Evolutionary conservation across 1,140 invertebrate genomes (phyloP).

Genomic region (Drosophila simulans): DNA sequence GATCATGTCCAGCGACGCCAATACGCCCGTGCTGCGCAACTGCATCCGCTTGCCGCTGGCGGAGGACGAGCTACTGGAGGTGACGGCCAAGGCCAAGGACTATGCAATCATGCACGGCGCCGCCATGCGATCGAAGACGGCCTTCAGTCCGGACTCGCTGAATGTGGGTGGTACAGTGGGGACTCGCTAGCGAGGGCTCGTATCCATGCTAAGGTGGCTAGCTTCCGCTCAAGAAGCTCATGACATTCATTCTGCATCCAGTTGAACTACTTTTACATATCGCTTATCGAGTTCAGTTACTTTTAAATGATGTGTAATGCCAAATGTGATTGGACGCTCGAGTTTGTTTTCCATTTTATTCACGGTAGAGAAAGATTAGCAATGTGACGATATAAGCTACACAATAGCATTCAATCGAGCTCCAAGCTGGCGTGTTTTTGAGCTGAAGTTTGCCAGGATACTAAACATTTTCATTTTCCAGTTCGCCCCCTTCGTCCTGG

Average conservation of each 20-base stretch:
- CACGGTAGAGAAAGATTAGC: too few species aligned
- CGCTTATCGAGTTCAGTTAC: not conserved
- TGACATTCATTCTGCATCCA: too few species aligned
- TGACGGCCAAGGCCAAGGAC: conserved; percentile 91
- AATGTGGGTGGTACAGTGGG: conserved; percentile 84
- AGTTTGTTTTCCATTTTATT: too few species aligned
- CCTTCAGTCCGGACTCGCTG: conserved; percentile 89
- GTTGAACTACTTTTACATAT: not conserved
- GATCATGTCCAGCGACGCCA: conserved; percentile 58
- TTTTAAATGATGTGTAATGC: too few species aligned
- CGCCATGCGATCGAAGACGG: conserved; percentile 90
- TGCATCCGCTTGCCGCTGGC: conserved; percentile 88
- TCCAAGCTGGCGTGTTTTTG: not conserved
- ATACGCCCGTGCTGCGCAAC: conserved; percentile 66
- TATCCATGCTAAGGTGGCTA: not conserved
- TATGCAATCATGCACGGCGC: conserved; percentile 94
- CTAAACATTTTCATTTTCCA: conserved; percentile 50
- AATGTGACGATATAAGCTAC: not conserved
- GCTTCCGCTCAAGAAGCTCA: too few species aligned
- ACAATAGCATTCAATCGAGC: not conserved
- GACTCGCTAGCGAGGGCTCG: not conserved
- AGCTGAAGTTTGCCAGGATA: not conserved
- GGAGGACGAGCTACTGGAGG: conserved; percentile 86
- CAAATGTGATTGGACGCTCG: too few species aligned
- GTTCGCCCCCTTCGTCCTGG: conserved; percentile 93